Percentiles rank a stretch among this genome's conserved stretches.
phyloP scores from a whole-genome alignment of 2,888 invertebrate species.

The Pteria penguin region DNA sequence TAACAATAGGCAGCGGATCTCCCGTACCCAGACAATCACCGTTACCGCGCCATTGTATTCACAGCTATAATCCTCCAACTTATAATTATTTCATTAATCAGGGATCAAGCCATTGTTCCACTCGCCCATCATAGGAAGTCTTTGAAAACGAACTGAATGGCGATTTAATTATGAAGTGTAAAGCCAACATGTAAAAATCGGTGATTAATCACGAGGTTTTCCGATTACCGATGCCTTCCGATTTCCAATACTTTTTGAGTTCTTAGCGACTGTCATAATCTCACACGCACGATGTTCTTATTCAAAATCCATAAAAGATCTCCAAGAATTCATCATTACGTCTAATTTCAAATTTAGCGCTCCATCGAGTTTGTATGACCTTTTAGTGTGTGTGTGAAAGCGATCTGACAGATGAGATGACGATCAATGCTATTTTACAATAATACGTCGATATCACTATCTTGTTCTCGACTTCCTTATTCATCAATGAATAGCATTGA shows the following conservation, averaged over 20 bases:
- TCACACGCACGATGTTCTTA: not conserved
- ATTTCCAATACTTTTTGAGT: not conserved
- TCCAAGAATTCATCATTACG: not conserved
- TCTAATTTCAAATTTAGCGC: not conserved
- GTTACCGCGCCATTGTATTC: no score
- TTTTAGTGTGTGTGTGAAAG: no score
- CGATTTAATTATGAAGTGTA: not conserved
- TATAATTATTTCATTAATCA: not conserved
- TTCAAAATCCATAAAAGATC: not conserved
- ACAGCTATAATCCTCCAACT: not conserved
- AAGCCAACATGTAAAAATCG: not conserved
- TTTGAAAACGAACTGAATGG: not conserved
- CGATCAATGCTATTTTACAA: no score
- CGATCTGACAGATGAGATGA: no score
- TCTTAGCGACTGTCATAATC: not conserved
- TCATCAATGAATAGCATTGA: no score
- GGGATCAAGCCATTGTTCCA: not conserved
- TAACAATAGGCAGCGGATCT: no score
- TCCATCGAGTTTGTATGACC: not conserved
- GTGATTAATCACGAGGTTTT: not conserved
- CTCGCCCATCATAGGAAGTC: not conserved
- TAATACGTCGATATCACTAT: no score
- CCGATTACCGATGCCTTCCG: not conserved
- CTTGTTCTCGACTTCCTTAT: no score
- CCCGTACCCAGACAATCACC: no score